Evolutionary conservation across 2,113 vertebrate species (phyloP).

Genomic region (Hemiscyllium ocellatum): DNA sequence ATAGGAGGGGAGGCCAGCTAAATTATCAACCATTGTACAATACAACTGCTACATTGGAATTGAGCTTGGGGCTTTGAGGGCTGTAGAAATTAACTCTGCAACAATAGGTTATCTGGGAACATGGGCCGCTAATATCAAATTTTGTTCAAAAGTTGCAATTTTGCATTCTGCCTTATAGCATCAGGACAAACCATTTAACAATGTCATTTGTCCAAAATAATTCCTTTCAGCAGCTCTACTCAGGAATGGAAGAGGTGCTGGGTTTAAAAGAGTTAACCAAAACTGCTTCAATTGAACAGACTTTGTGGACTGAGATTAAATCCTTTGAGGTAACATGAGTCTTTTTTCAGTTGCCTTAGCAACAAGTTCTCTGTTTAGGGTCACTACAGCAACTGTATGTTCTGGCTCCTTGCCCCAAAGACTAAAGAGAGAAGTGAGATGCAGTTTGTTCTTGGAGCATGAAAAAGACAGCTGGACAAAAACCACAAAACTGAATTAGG

Average conservation of each 20-base stretch:
- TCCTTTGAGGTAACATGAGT: slow-evolving; percentile 20
- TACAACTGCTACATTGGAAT: not conserved
- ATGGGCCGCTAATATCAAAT: not conserved
- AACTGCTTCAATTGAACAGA: not conserved
- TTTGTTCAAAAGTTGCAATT: not conserved
- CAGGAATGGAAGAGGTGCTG: not conserved
- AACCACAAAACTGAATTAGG: not conserved
- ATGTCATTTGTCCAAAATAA: not conserved
- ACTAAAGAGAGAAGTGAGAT: not conserved
- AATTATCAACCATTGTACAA: no score
- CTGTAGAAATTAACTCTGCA: not conserved
- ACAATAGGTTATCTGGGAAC: not conserved
- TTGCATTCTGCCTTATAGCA: not conserved
- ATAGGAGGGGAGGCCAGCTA: not conserved
- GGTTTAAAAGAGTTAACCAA: slow-evolving; percentile 6
- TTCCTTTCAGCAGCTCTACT: not conserved
- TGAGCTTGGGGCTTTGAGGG: not conserved
- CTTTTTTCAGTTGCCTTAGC: not conserved
- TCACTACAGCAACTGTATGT: not conserved
- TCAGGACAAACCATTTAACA: not conserved
- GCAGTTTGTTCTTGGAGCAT: not conserved
- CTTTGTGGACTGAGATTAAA: not conserved
- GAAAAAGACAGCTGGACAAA: not conserved
- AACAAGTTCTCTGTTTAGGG: not conserved
- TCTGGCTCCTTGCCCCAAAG: not conserved